These are phyloP conservation scores for Aptenodytes patagonicus DNA, from an alignment of 2,113 vertebrate genomes.

Conservation along the genomic window DNA sequence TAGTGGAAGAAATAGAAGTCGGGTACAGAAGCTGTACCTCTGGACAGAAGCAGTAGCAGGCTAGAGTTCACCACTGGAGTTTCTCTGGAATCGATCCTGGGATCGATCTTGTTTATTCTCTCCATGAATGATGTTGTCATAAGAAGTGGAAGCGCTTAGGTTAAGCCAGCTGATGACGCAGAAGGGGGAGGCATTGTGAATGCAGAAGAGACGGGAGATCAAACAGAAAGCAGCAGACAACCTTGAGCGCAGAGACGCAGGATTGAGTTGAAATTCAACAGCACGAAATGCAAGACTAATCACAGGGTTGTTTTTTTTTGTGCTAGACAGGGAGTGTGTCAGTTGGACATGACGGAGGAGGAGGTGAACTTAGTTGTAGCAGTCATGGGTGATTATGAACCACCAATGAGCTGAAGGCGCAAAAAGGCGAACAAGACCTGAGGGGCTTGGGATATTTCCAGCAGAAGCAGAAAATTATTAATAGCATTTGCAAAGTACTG, in stretches of 20 bases:
- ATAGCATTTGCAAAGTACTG: slow-evolving; percentile 18
- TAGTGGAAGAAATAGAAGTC: neutral
- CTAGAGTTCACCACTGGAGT: neutral
- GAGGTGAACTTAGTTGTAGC: slow-evolving; percentile 19
- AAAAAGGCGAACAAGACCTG: neutral
- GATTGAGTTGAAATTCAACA: slow-evolving; percentile 46
- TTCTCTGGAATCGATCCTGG: slow-evolving; percentile 33
- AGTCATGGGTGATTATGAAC: slow-evolving; percentile 40
- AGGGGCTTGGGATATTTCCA: slow-evolving; percentile 14
- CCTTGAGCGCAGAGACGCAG: neutral
- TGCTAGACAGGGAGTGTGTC: slow-evolving; percentile 36
- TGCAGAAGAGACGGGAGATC: slow-evolving; percentile 50
- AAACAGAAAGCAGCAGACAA: slow-evolving; percentile 56
- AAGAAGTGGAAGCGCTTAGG: slow-evolving; percentile 44
- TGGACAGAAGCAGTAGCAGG: neutral
- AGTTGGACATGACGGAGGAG: slow-evolving; percentile 44
- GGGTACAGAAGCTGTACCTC: neutral
- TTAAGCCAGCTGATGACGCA: slow-evolving; percentile 55
- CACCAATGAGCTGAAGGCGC: slow-evolving; percentile 31
- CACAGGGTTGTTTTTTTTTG: slow-evolving; percentile 22
- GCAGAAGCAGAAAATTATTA: slow-evolving; percentile 30
- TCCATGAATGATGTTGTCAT: slow-evolving; percentile 56
- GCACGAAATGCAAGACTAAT: slow-evolving; percentile 55
- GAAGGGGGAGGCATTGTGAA: slow-evolving; percentile 41
- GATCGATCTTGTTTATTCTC: slow-evolving; percentile 50